Conservation (phyloP, 1,140 invertebrate genomes). For the Cyclina sinensis region DNA sequence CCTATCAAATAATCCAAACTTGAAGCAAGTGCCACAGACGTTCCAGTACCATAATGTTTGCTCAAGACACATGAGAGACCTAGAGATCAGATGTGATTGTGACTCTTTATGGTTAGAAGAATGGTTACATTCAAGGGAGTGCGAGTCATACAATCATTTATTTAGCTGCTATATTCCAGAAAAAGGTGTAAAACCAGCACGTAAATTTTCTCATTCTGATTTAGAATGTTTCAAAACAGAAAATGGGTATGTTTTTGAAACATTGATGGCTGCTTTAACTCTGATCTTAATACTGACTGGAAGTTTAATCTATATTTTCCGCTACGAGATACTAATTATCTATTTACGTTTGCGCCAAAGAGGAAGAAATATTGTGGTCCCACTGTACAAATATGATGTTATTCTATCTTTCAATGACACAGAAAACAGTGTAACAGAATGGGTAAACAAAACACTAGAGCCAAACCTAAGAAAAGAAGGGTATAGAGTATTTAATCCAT, state of each 20-base stretch:
- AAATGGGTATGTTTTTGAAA: not conserved
- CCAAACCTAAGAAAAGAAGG: not conserved
- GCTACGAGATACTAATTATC: conserved; percentile 55
- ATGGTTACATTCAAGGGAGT: conserved; percentile 15
- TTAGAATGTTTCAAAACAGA: not conserved
- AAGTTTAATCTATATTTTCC: conserved; percentile 3
- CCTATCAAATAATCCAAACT: conserved; percentile 46
- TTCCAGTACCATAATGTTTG: conserved; percentile 47
- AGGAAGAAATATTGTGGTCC: not conserved
- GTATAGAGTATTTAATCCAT: conserved; percentile 33
- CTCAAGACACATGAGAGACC: conserved; percentile 19
- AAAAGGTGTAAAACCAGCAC: not conserved
- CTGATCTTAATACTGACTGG: not conserved
- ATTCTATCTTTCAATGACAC: conserved; percentile 40
- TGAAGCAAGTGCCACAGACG: not conserved
- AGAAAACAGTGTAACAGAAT: conserved; percentile 1
- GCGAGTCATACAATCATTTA: not conserved
- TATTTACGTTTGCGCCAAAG: not conserved
- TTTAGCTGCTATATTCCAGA: not conserved
- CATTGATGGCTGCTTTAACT: not conserved
- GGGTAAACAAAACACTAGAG: conserved; percentile 22
- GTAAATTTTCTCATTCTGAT: not conserved
- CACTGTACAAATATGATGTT: conserved; percentile 22
- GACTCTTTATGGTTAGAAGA: conserved; percentile 44
- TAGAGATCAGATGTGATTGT: conserved; percentile 32